These are phyloP conservation scores for Onthophagus sagittarius DNA, from an alignment of 2,888 invertebrate genomes.

Conservation along the genomic window DNA sequence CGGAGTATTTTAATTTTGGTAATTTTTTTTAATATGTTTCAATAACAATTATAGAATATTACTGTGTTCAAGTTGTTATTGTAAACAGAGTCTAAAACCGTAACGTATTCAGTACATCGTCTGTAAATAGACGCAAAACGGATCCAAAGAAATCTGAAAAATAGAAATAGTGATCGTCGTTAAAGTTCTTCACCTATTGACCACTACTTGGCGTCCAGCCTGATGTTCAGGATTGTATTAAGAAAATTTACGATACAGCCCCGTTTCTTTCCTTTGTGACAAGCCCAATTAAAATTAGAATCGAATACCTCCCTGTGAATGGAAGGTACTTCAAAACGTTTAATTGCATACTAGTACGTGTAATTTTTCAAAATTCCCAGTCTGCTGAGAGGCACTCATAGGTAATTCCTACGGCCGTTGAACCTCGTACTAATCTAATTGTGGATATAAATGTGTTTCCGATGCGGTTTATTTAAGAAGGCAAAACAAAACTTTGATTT, in stretches of 20 bases:
- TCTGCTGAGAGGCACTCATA: conserved; percentile 9
- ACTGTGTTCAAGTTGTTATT: neutral
- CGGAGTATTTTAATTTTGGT: too few relatives aligned
- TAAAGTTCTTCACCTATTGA: conserved; percentile 29
- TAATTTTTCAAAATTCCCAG: conserved; percentile 19
- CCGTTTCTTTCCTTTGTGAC: neutral
- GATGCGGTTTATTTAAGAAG: neutral
- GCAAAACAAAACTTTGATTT: neutral
- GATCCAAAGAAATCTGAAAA: conserved; percentile 28
- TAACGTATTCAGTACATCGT: conserved; percentile 19
- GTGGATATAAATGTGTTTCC: neutral
- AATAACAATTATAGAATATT: too few relatives aligned
- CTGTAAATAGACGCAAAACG: conserved; percentile 20
- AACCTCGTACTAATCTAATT: neutral
- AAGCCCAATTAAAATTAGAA: neutral
- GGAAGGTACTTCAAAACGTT: conserved; percentile 3
- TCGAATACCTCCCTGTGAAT: neutral
- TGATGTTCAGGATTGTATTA: conserved; percentile 18
- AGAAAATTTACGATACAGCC: neutral
- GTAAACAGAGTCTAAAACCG: neutral
- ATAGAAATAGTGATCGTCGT: conserved; percentile 28
- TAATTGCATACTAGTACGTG: conserved; percentile 9
- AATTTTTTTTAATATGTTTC: too few relatives aligned
- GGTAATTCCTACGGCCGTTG: neutral
- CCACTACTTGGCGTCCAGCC: conserved; percentile 27